Evolutionary conservation across 2,888 invertebrate species (phyloP).

Genomic region (Metacarcinus magister): DNA sequence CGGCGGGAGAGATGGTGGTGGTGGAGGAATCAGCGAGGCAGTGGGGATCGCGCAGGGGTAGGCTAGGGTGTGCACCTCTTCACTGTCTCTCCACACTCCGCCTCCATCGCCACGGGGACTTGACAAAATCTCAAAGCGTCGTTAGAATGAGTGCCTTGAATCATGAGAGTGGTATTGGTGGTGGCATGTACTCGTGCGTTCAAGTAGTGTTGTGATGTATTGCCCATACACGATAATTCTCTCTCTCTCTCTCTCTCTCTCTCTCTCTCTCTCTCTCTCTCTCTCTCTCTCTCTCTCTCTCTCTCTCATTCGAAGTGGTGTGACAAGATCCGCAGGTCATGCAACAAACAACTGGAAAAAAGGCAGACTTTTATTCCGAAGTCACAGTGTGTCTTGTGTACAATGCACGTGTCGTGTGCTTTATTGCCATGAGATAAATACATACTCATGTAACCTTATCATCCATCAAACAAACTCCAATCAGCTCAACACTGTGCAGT

Average conservation of each 20-base stretch:
- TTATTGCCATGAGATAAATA: background rate
- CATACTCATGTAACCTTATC: background rate
- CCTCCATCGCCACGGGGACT: background rate
- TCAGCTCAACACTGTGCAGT: too few species aligned
- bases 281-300: conserved; percentile 63
- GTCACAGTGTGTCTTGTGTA: background rate
- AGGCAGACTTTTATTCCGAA: background rate
- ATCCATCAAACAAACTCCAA: background rate
- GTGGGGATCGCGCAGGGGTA: background rate
- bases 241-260: conserved; percentile 52
- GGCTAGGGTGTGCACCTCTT: background rate
- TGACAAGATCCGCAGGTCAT: background rate
- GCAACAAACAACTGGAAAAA: background rate
- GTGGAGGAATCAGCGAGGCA: background rate
- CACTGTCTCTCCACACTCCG: background rate
- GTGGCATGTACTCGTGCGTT: background rate
- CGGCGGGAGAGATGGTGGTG: background rate
- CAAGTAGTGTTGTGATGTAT: background rate
- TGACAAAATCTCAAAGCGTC: background rate
- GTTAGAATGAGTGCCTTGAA: background rate
- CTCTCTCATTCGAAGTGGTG: background rate
- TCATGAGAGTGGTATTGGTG: background rate
- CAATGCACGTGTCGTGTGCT: background rate
- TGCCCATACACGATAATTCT: background rate
- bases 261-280: conserved; percentile 57